A percentile compares a stretch with the other conserved stretches of the same genome.
Evolutionary conservation across 2,888 invertebrate genomes (phyloP).

Genomic region (Tenthredo mesomela): DNA sequence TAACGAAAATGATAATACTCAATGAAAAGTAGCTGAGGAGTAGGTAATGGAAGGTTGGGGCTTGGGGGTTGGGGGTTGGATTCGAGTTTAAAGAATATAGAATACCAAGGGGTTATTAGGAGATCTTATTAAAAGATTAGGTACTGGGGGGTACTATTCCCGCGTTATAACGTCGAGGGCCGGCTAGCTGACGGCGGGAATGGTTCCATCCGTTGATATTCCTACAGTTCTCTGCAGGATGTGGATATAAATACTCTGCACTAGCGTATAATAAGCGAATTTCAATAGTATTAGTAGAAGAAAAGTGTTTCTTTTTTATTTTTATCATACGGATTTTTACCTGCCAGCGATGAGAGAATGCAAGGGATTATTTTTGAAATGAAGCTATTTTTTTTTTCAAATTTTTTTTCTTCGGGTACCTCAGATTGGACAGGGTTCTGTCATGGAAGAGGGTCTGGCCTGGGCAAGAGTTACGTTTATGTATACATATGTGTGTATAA

Average conservation of each 20-base stretch:
- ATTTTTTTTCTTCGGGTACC: background rate
- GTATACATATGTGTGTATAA: background rate
- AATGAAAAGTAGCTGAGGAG: background rate
- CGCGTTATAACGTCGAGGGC: constrained; percentile 12
- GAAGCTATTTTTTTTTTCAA: background rate
- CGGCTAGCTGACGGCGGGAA: background rate
- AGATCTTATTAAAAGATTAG: constrained; percentile 56
- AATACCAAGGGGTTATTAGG: constrained; percentile 54
- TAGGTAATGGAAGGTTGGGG: background rate
- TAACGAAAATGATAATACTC: constrained; percentile 18
- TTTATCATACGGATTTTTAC: too few relatives aligned
- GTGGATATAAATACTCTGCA: background rate
- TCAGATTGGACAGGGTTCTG: background rate
- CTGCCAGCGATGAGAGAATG: background rate
- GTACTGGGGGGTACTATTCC: constrained; percentile 45
- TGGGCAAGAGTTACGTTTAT: background rate
- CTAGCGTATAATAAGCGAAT: constrained; percentile 1
- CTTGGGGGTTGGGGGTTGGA: constrained; percentile 3
- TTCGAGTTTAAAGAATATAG: constrained; percentile 50
- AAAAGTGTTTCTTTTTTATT: background rate
- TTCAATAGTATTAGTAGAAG: background rate
- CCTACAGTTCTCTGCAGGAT: background rate
- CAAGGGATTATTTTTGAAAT: constrained; percentile 1
- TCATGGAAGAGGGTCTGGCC: background rate
- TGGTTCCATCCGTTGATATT: constrained; percentile 10